Conservation (phyloP, 2,888 invertebrate genomes). For the Morpho deidamia region DNA sequence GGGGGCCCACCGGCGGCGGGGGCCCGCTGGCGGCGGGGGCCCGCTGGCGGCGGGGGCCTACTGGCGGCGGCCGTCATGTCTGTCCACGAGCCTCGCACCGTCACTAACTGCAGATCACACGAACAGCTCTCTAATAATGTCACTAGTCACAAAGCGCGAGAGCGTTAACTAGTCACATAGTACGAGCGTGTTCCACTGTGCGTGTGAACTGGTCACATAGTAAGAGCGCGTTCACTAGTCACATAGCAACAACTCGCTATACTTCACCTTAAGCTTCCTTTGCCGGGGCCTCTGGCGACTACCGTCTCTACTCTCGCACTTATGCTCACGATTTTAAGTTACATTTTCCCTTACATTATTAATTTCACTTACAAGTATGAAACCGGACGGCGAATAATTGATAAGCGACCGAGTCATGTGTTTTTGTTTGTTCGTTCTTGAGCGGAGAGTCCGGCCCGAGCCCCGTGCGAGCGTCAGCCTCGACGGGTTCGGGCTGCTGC, state of each 20-base stretch:
- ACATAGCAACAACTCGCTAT: conserved; percentile 49
- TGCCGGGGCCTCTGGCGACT: conserved; percentile 40
- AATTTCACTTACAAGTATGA: conserved; percentile 33
- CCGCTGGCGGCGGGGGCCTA: neutral
- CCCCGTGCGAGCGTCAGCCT: neutral
- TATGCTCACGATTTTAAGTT: conserved; percentile 1
- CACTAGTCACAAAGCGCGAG: neutral
- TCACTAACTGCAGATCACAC: too few relatives aligned
- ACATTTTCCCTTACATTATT: conserved; percentile 10
- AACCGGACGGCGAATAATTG: conserved; percentile 41
- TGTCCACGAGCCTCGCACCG: neutral
- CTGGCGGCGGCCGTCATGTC: neutral
- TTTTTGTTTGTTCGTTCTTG: conserved; percentile 31
- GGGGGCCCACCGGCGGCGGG: neutral
- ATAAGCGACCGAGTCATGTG: conserved; percentile 37
- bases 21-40: too few relatives aligned
- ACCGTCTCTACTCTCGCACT: conserved; percentile 22
- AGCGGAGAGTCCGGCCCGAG: neutral
- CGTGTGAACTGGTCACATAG: neutral
- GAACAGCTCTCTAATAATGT: neutral
- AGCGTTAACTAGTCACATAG: neutral
- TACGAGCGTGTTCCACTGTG: neutral
- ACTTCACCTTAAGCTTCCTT: conserved; percentile 39
- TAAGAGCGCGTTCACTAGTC: conserved; percentile 6
- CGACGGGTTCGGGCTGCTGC: neutral